Conservation (phyloP, 2,113 vertebrate genomes). For the Equus quagga region DNA sequence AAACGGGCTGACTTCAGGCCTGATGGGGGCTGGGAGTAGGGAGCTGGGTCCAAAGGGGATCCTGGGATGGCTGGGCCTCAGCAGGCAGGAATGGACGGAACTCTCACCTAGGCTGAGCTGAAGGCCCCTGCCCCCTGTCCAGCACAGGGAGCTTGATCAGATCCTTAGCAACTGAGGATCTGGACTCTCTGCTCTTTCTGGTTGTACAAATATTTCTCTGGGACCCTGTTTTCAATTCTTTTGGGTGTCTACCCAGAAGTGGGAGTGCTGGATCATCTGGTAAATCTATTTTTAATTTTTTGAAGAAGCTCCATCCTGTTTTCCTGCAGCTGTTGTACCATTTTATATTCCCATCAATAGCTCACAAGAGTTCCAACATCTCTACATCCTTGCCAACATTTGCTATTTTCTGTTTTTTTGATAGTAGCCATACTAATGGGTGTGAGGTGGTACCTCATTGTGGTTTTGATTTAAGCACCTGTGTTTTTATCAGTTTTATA, state of each 20-base stretch:
- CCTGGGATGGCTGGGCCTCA: neutral
- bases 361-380: neutral
- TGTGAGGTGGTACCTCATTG: neutral
- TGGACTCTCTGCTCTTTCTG: neutral
- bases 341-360: neutral
- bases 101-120: neutral
- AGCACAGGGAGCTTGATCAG: neutral
- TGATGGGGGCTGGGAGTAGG: neutral
- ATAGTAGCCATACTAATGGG: neutral
- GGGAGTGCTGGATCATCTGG: neutral
- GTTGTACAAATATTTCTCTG: neutral
- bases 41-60: neutral
- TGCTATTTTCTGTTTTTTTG: neutral
- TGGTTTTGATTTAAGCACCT: neutral
- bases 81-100: neutral
- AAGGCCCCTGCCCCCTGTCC: neutral
- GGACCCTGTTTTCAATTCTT: constrained; percentile 6
- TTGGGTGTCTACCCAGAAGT: neutral
- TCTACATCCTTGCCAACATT: neutral
- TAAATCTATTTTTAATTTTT: constrained; percentile 5
- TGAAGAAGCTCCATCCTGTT: neutral
- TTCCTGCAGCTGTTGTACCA: neutral
- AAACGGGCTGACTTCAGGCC: neutral
- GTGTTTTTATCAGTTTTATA: neutral
- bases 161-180: neutral